Base-by-base conservation (phyloP, 1,140 invertebrate genomes). In the Chelonus insularis region DNA sequence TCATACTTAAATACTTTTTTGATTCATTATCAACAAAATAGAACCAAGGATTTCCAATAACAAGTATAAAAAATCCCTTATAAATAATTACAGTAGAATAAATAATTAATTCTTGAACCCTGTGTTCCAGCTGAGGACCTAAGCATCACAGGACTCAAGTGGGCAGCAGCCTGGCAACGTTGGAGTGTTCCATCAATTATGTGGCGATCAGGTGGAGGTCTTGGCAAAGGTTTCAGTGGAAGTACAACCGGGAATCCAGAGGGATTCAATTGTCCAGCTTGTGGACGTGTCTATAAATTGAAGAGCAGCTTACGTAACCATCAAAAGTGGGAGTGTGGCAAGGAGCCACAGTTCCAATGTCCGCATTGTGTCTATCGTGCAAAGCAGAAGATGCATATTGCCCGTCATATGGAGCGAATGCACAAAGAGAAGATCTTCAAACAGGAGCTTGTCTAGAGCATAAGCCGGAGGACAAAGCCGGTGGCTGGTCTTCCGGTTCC, bases 301-400 rank as follows among this genome's bases (percentile, higher is more conserved):
- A 92, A 92, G 78, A 92, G 90, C 61, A 92, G 90, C 68, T 81
- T 93, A 71, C 83, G 91, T 18, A 93, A 92, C 73, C 91, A 93
- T 74, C 90, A 92, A 80, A 92, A 93, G 75, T 93, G 91, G 91
- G 91, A 93, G 75, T 93, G 91, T 76, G 90, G 89, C 65, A 91
- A 91, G 77, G 90, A 92, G 76, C 90, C 90, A 1, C 89, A 91
- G 74, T 92, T 92, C 73, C 88, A 89, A 68, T 92, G 91, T 77
- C 89, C 89, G 4, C 90, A 90, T 77, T 92, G 91, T 76, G 88
- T 91, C 7, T 92, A 92, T 76, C 84, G 88, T 61, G 90, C 90
- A 64, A 92, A 92, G 72, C 90, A 91, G 73, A 91, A 92, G 82
- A 91, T 91, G 89, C 90, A 92, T 79, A 92, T 93, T 70, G 90